Conservation (phyloP, 2,113 vertebrate genomes). For the Oreochromis aureus region DNA sequence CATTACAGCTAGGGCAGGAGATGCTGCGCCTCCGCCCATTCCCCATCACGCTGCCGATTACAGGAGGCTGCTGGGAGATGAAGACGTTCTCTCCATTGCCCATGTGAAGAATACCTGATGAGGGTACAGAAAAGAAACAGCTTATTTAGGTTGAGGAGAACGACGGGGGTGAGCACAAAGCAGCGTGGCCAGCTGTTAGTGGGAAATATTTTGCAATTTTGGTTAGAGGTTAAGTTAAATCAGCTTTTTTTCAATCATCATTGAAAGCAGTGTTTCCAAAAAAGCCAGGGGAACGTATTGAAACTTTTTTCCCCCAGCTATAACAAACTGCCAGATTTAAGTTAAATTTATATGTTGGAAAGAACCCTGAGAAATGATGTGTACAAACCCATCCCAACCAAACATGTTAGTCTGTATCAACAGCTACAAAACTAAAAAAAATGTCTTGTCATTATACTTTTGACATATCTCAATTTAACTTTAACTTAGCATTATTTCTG, state of each 20-base stretch:
- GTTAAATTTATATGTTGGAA: not conserved
- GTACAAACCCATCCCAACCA: not conserved
- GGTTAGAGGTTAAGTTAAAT: not conserved
- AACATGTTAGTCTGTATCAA: not conserved
- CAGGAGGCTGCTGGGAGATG: constrained; percentile 95
- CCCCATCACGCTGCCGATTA: constrained; percentile 96
- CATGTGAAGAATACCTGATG: constrained; percentile 93
- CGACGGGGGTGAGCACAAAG: not conserved
- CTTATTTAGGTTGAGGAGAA: not conserved
- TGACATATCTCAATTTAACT: not conserved
- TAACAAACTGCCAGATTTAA: not conserved
- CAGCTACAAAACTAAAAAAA: not conserved
- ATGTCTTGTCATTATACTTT: not conserved
- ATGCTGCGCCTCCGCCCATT: constrained; percentile 93
- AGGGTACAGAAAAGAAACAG: not conserved
- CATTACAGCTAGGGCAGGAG: constrained; percentile 97
- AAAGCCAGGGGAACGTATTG: not conserved
- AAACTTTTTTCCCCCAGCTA: not conserved
- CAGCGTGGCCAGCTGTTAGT: not conserved
- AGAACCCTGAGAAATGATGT: not conserved
- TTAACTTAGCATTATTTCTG: not conserved
- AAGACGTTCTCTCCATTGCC: constrained; percentile 97
- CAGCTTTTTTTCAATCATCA: not conserved
- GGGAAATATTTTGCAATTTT: not conserved
- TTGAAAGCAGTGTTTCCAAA: not conserved